Evolutionary conservation across 2,888 invertebrate genomes (phyloP).

Genomic region (Hydraecia micacea): DNA sequence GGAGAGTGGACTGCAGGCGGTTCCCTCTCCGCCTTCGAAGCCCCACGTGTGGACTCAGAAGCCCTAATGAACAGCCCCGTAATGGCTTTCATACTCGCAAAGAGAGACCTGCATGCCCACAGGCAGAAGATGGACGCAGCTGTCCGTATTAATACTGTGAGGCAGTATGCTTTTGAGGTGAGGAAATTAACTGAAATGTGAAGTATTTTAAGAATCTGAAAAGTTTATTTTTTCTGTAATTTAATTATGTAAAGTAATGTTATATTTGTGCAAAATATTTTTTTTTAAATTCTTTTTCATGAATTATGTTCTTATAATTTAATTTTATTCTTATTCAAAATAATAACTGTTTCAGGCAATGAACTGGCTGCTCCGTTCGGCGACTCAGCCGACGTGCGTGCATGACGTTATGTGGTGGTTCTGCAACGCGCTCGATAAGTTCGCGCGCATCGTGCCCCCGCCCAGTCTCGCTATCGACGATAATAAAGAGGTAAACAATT

Average conservation of each 20-base stretch:
- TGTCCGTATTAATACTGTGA: conserved; percentile 94
- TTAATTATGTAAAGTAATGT: neutral
- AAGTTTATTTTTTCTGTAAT: neutral
- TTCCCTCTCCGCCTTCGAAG: conserved; percentile 82
- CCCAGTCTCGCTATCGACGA: conserved; percentile 74
- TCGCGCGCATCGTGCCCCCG: conserved; percentile 79
- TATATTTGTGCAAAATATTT: neutral
- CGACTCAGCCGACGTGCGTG: conserved; percentile 97
- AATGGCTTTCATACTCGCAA: conserved; percentile 95
- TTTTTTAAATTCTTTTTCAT: neutral
- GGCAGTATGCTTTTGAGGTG: conserved; percentile 97
- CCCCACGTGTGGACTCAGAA: conserved; percentile 86
- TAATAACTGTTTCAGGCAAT: conserved; percentile 91
- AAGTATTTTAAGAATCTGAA: neutral
- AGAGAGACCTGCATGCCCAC: conserved; percentile 95
- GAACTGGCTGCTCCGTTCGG: conserved; percentile 98
- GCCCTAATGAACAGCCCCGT: conserved; percentile 95
- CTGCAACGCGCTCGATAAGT: conserved; percentile 94
- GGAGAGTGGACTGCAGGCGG: conserved; percentile 74
- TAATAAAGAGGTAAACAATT: conserved; percentile 78
- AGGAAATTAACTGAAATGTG: conserved; percentile 30
- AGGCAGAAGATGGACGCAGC: conserved; percentile 97
- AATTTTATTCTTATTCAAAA: neutral
- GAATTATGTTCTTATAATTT: neutral
- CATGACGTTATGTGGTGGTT: conserved; percentile 99